A percentile compares a stretch with the other conserved stretches of the same genome.
phyloP scores from a whole-genome alignment of 1,140 invertebrate species.

The Daktulosphaira vitifoliae region DNA sequence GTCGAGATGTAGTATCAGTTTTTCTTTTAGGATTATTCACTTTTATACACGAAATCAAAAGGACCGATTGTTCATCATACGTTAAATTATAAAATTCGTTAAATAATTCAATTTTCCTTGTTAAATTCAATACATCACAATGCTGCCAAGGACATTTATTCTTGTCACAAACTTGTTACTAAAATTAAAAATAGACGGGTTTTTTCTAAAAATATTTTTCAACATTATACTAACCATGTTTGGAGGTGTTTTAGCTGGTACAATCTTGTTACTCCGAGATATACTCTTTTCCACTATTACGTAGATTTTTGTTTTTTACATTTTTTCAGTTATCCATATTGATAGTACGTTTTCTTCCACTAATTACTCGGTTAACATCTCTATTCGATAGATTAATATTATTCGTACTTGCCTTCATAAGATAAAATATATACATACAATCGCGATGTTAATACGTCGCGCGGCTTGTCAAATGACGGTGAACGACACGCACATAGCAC shows the following conservation, averaged over 20 bases:
- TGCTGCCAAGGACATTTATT: too few species aligned
- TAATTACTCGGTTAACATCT: neutral
- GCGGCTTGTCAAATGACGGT: too few species aligned
- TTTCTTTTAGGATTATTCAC: neutral
- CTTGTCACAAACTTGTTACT: too few species aligned
- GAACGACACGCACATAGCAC: too few species aligned
- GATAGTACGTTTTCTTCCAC: neutral
- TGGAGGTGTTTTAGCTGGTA: slow-evolving; percentile 1
- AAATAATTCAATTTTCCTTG: slow-evolving; percentile 6
- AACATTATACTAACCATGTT: neutral
- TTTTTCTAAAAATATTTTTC: slow-evolving; percentile 5
- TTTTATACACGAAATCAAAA: neutral
- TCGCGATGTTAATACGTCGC: too few species aligned
- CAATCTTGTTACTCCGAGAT: neutral
- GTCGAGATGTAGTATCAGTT: neutral
- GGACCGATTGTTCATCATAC: neutral
- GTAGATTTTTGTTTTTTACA: too few species aligned
- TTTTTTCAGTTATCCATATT: too few species aligned
- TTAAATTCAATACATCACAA: too few species aligned
- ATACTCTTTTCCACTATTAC: too few species aligned
- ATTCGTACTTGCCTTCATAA: too few species aligned
- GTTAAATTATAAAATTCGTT: neutral
- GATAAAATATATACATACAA: too few species aligned
- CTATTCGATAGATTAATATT: neutral
- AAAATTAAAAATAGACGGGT: too few species aligned